Percentiles rank a stretch among this genome's conserved stretches.
Conservation (phyloP, 1,140 invertebrate genomes). For the Hermatobates lingyangjiaoensis region DNA sequence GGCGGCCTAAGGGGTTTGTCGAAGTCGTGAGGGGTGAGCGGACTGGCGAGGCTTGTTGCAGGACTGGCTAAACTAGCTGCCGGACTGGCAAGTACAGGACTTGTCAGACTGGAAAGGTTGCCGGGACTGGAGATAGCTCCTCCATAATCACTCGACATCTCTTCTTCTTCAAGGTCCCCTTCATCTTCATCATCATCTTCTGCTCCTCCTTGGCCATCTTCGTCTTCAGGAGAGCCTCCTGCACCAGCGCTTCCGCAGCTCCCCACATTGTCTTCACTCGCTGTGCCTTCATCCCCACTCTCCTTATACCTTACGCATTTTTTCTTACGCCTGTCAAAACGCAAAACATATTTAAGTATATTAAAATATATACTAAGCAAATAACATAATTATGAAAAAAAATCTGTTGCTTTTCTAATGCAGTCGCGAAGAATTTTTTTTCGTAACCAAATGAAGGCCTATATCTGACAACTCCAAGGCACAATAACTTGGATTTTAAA, state of each 20-base stretch:
- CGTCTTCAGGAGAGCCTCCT: constrained; percentile 42
- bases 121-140: constrained; percentile 58
- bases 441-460: no score
- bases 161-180: background rate
- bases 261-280: constrained; percentile 57
- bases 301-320: constrained; percentile 91
- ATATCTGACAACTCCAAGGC: no score
- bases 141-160: constrained; percentile 13
- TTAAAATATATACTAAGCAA: background rate
- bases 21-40: constrained; percentile 32
- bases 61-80: constrained; percentile 44
- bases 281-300: constrained; percentile 42
- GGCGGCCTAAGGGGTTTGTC: constrained; percentile 30
- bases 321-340: constrained; percentile 80
- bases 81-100: constrained; percentile 56
- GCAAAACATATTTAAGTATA: constrained; percentile 10
- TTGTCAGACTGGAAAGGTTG: constrained; percentile 51
- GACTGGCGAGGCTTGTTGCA: constrained; percentile 31
- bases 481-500: no score
- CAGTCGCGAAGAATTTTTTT: no score
- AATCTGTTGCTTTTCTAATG: background rate
- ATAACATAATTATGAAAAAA: background rate
- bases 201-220: no score
- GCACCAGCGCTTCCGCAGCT: constrained; percentile 56
- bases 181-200: constrained; percentile 18